Base-by-base conservation (phyloP, 2,797 vertebrate species). In the Eulemur rubriventer region DNA sequence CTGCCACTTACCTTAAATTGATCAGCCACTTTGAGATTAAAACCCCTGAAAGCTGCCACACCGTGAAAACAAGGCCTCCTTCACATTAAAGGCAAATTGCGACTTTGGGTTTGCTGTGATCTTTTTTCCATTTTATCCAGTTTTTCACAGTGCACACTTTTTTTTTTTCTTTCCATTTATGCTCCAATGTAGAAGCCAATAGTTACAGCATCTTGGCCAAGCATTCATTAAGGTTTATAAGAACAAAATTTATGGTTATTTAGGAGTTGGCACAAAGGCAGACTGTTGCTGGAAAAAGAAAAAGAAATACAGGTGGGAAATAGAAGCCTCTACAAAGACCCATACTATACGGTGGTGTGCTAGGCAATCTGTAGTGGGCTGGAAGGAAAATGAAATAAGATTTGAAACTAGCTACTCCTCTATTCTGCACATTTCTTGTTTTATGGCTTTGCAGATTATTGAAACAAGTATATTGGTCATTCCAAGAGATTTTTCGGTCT, bases 1-100 rank as follows among this genome's bases (percentile, higher is more conserved):
- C 98, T 98, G 98, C 98, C 98, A 98, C 97, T 98, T 99, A 98
- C 98, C 98, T 98, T 99, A 98, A 98, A 98, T 92, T 98, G 98
- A 98, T 99, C 98, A 98, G 97, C 98, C 98, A 98, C 97, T 98
- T 98, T 97, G 98, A 98, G 98, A 98, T 98, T 97, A 98, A 98
- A 98, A 98, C 95, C 97, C 97, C 90, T 97, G 98, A 97, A 98
- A 98, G 98, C 95, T 98, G 98, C 98, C 97, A 97, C 98, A 97
- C 96, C 96, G 84, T 0, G 67, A 98, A 98, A 98, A 99, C 98
- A 98, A 98, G 98, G 97, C 97, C 98, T 97, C 98, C 98, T 99
- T 98, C 98, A 98, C 97, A 97, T 96, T 98, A 98, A 98, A 98
- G 94, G 92, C 94, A 98, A 98, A 98, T 98, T 88, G 97, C 95